Conservation (phyloP, 1,140 invertebrate species). For the Ptiloglossa arizonensis region DNA sequence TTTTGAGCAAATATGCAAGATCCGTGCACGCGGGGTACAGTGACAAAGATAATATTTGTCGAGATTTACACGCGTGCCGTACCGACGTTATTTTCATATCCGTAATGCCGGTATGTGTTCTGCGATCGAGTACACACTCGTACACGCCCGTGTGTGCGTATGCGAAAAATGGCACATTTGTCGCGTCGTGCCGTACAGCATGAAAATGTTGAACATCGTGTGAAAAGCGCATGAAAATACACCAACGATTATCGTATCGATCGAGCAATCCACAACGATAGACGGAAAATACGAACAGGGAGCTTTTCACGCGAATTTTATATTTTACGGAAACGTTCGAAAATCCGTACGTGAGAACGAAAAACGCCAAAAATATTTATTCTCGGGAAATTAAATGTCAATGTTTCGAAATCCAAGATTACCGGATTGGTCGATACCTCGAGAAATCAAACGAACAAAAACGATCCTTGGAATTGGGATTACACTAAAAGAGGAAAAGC, state of each 20-base stretch:
- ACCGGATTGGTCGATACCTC: too few relatives aligned
- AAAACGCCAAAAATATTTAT: too few relatives aligned
- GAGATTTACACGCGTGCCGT: constrained; percentile 60
- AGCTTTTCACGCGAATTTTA: not conserved
- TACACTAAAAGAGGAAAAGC: too few relatives aligned
- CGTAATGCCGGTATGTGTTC: constrained; percentile 42
- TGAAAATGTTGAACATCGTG: constrained; percentile 5
- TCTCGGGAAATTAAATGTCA: too few relatives aligned
- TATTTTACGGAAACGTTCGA: not conserved
- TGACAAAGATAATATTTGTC: constrained; percentile 63
- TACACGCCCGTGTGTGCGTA: not conserved
- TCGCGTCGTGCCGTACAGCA: not conserved
- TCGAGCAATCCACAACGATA: not conserved
- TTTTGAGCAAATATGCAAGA: constrained; percentile 53
- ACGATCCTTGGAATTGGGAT: too few relatives aligned
- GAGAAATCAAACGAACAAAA: too few relatives aligned
- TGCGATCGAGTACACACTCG: constrained; percentile 1
- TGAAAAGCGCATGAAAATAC: not conserved
- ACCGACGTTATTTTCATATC: constrained; percentile 57
- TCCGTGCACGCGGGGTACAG: constrained; percentile 30
- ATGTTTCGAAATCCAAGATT: too few relatives aligned
- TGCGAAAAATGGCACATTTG: constrained; percentile 6
- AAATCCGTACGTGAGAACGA: too few relatives aligned
- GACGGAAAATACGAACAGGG: not conserved
- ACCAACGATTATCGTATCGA: constrained; percentile 1